Percentiles rank a stretch among this genome's conserved stretches.
Conservation (phyloP, 2,888 invertebrate genomes). For the Ormyrus nitidulus region DNA sequence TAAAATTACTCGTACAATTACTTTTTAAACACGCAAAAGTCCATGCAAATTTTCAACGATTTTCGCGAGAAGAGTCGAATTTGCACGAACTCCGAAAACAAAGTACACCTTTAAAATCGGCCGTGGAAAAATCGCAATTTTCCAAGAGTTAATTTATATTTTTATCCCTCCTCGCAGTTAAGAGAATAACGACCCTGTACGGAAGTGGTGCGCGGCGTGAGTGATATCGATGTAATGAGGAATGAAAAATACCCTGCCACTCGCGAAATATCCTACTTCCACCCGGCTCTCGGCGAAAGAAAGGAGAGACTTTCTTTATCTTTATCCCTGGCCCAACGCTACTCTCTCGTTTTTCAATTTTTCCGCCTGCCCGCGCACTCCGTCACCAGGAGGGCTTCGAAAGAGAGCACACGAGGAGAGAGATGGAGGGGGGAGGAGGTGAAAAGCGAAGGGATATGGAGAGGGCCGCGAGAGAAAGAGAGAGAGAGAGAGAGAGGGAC, state of each 20-base stretch:
- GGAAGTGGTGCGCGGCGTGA: too few species aligned
- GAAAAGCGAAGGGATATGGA: slow-evolving; percentile 51
- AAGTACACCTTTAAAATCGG: too few species aligned
- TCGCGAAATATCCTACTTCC: slow-evolving; percentile 31
- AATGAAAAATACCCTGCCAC: background rate
- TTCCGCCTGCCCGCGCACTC: slow-evolving; percentile 9
- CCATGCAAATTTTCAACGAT: too few species aligned
- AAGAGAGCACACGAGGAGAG: slow-evolving; percentile 13
- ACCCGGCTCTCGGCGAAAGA: background rate
- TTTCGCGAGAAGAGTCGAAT: too few species aligned
- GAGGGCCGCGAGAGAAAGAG: slow-evolving; percentile 1
- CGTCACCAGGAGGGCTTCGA: background rate
- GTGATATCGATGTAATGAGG: background rate
- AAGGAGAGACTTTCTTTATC: slow-evolving; percentile 29
- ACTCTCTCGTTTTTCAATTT: slow-evolving; percentile 46
- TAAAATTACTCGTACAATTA: too few species aligned
- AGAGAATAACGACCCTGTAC: too few species aligned
- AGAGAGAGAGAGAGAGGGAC: background rate
- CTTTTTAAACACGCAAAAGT: too few species aligned
- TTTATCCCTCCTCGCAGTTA: too few species aligned
- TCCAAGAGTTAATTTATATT: too few species aligned
- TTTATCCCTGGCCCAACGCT: slow-evolving; percentile 4
- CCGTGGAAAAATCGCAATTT: too few species aligned
- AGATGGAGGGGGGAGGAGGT: slow-evolving; percentile 19
- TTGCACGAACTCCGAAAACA: too few species aligned